A percentile compares a stretch with the other conserved stretches of the same genome.
Conservation (phyloP, 1,140 invertebrate species). For the Watersipora subatra region DNA sequence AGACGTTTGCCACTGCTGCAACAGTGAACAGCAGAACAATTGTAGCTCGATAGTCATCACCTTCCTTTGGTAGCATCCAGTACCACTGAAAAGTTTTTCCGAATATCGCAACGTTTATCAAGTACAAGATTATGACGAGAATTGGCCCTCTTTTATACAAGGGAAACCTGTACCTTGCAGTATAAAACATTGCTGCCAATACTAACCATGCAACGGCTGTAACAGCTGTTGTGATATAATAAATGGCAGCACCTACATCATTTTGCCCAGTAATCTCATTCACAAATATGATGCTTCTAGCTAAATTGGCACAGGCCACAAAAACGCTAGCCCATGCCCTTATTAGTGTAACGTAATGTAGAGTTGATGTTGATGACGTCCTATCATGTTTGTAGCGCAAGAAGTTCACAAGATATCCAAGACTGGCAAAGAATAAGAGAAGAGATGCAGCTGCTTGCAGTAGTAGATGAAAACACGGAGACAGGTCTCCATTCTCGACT, state of each 20-base stretch:
- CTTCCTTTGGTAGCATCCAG: conserved; percentile 19
- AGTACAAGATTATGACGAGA: conserved; percentile 52
- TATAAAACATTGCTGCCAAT: conserved; percentile 59
- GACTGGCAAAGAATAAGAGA: conserved; percentile 52
- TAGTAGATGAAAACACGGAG: conserved; percentile 65
- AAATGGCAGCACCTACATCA: conserved; percentile 35
- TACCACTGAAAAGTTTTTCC: conserved; percentile 28
- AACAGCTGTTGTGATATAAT: conserved; percentile 51
- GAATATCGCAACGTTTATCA: conserved; percentile 49
- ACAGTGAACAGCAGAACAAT: conserved; percentile 41
- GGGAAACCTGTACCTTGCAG: conserved; percentile 49
- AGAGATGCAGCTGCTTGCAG: conserved; percentile 49
- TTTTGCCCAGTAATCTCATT: conserved; percentile 50
- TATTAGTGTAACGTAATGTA: conserved; percentile 42
- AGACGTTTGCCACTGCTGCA: conserved; percentile 29
- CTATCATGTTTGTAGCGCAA: conserved; percentile 45
- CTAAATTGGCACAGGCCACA: conserved; percentile 37
- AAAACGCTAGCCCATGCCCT: conserved; percentile 19
- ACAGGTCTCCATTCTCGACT: conserved; percentile 47
- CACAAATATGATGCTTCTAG: conserved; percentile 49
- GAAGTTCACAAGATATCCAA: conserved; percentile 55
- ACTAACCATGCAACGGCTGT: conserved; percentile 61
- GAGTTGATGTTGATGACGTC: conserved; percentile 47
- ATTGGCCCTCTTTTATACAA: conserved; percentile 54
- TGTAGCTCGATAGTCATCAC: conserved; percentile 30